Evolutionary conservation across 2,888 invertebrate species (phyloP), one percentile per base, ranked within the genome.

Genomic region (Galerucella nymphaeae): DNA sequence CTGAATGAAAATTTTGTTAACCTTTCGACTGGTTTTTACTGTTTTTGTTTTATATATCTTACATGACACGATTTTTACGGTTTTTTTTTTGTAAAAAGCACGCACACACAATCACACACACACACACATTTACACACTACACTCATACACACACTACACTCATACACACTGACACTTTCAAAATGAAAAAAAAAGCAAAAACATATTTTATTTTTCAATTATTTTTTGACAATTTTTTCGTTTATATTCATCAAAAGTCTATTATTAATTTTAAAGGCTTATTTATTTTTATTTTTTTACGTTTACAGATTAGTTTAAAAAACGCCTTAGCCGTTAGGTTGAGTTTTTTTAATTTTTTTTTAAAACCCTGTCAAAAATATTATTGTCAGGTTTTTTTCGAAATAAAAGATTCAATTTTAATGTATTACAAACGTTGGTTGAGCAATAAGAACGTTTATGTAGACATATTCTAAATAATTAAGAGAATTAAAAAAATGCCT

Each of bases 391-490:
- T 38, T 38, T 9, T 38, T 38, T 38, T 38, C 30, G 30, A 38
- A 38, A 38, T 38, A 38, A 38, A 38, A 1, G 8, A 38, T 38
- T 38, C 30, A 38, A 14, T 45, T 45, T 71, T 16, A 45, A 64
- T 66, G 59, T 71, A 59, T 71, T 38, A 71, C 38, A 11, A 58
- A 41, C 59, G 55, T 50, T 65, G 70, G 61, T 62, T 38, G 73
- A 77, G 72, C 74, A 72, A 72, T 77, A 75, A 70, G 41, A 41
- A 16, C 11, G 18, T 18, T 53, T 62, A 75, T 70, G 70, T 76
- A 71, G 76, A 70, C 70, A 73, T 72, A 77, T 80, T 80, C 76
- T 78, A 77, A 78, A 79, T 78, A 78, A 75, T 74, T 72, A 75
- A 74, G 53, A 74, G 71, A 16, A 41, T 16, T 45, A 16, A 72